Conservation (phyloP, 2,888 invertebrate species). For the Lathronympha strigana region DNA sequence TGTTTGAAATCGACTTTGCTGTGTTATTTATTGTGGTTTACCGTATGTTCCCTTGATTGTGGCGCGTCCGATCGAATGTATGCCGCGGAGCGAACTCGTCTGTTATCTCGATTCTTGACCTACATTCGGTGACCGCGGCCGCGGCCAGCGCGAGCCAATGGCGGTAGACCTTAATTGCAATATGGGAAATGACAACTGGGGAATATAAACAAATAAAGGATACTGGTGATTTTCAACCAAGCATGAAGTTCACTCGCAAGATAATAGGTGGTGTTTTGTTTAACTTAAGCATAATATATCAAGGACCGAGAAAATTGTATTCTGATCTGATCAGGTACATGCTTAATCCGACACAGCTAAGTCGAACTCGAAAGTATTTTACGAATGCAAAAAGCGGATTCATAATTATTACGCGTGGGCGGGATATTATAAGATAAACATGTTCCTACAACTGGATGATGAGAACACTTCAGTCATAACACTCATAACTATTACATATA, state of each 20-base stretch:
- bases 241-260: neutral
- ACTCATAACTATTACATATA: too few relatives aligned
- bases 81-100: constrained; percentile 61
- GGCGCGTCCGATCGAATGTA: constrained; percentile 55
- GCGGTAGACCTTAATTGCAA: constrained; percentile 66
- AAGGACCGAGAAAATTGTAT: too few relatives aligned
- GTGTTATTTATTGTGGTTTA: constrained; percentile 6
- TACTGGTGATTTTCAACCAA: neutral
- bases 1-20: neutral
- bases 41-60: constrained; percentile 22
- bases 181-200: constrained; percentile 47
- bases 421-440: too few relatives aligned
- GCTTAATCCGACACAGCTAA: too few relatives aligned
- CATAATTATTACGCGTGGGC: too few relatives aligned
- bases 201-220: constrained; percentile 7
- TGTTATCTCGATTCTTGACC: constrained; percentile 79
- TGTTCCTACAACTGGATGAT: too few relatives aligned
- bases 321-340: too few relatives aligned
- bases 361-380: too few relatives aligned
- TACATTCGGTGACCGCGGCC: constrained; percentile 70
- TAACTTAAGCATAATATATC: too few relatives aligned
- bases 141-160: constrained; percentile 59
- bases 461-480: too few relatives aligned
- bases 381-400: too few relatives aligned
- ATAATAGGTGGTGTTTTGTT: neutral